Evolutionary conservation across 35 echinoderm and acorn worm genomes (phyloP).

Genomic region (Apostichopus japonicus): DNA sequence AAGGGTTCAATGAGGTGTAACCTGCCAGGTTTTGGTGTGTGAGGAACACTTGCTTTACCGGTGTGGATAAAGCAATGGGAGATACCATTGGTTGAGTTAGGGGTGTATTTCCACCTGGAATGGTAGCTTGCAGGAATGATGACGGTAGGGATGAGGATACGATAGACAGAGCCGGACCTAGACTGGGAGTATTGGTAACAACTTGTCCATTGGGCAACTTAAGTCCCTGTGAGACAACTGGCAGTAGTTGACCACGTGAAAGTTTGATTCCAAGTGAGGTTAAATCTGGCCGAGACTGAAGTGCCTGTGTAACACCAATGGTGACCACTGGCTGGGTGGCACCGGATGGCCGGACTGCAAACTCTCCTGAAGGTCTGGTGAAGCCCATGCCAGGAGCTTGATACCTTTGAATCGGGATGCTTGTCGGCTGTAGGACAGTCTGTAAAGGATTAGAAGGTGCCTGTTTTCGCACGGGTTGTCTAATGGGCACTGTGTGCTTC

Average conservation of each 20-base stretch:
- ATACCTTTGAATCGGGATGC: slow-evolving; percentile 45
- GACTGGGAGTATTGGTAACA: neutral
- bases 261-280: slow-evolving; percentile 23
- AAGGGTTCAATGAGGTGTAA: slow-evolving; percentile 16
- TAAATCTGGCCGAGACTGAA: slow-evolving; percentile 50
- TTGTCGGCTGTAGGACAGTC: slow-evolving; percentile 39
- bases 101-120: slow-evolving; percentile 13
- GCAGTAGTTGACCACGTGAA: neutral
- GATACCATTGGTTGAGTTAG: slow-evolving; percentile 14
- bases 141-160: slow-evolving; percentile 24
- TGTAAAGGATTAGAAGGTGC: neutral
- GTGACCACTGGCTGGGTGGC: slow-evolving; percentile 70
- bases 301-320: slow-evolving; percentile 60
- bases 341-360: slow-evolving; percentile 35
- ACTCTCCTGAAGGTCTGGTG: slow-evolving; percentile 12
- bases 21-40: slow-evolving; percentile 15
- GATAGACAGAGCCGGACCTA: slow-evolving; percentile 25
- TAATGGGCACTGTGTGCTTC: slow-evolving; percentile 68
- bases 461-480: slow-evolving; percentile 72
- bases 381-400: slow-evolving; percentile 48
- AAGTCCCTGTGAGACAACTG: slow-evolving; percentile 14
- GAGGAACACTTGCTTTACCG: slow-evolving; percentile 48
- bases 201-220: slow-evolving; percentile 35
- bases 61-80: slow-evolving; percentile 20
- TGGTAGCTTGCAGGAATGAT: slow-evolving; percentile 43